Evolutionary conservation across 92 coral and sea anemone genomes (phyloP).

Genomic region (Zoanthus solanderi): DNA sequence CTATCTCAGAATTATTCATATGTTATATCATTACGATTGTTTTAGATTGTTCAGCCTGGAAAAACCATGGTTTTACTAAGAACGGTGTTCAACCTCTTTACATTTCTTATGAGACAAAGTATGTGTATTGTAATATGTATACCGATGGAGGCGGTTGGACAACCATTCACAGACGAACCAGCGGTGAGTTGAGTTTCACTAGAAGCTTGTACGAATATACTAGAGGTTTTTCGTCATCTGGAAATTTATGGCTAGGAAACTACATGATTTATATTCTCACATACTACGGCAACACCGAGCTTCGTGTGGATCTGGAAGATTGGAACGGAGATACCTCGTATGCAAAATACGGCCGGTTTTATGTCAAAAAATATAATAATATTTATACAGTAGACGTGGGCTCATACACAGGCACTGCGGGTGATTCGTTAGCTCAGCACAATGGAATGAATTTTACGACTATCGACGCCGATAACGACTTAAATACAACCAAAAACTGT

Average conservation of each 20-base stretch:
- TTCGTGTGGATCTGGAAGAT: constrained; percentile 64
- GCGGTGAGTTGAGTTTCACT: no score
- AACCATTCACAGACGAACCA: no score
- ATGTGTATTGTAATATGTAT: no score
- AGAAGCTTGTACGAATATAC: background rate
- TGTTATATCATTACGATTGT: no score
- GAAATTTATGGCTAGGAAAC: constrained; percentile 45
- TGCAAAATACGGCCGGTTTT: constrained; percentile 50
- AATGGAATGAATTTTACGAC: constrained; percentile 28
- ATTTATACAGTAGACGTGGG: constrained; percentile 26
- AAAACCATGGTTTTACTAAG: no score
- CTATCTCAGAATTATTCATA: no score
- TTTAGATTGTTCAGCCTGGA: no score
- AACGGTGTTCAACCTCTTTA: no score
- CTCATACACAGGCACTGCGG: constrained; percentile 52
- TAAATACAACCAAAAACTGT: background rate
- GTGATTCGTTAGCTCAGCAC: constrained; percentile 27
- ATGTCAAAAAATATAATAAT: constrained; percentile 3
- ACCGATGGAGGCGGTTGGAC: no score
- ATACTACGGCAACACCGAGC: background rate
- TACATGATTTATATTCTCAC: constrained; percentile 55
- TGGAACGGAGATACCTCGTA: constrained; percentile 25
- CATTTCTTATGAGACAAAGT: no score
- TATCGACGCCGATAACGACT: constrained; percentile 36
- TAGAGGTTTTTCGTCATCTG: no score